phyloP scores from a whole-genome alignment of 1,140 invertebrate species.

The Drosophila orena region DNA sequence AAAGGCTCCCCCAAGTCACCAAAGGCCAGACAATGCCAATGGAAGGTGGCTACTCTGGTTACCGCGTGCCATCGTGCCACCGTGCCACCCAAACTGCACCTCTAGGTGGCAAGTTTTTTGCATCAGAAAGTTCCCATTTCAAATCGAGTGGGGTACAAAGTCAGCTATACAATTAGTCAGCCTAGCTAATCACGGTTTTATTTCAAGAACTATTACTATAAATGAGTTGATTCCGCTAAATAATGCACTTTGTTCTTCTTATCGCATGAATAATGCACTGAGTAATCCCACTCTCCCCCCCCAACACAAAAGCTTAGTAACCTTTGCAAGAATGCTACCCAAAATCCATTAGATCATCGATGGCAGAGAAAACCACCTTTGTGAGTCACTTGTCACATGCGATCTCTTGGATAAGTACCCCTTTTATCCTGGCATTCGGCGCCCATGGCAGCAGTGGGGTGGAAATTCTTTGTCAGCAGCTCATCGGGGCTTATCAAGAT shows the following conservation, averaged over 20 bases:
- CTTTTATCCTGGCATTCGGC: neutral
- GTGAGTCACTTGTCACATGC: neutral
- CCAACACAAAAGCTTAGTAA: too few relatives aligned
- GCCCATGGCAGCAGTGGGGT: too few relatives aligned
- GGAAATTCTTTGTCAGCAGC: slow-evolving; percentile 10
- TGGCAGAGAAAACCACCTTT: too few relatives aligned
- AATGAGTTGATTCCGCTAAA: too few relatives aligned
- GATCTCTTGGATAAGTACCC: neutral
- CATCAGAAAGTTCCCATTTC: neutral
- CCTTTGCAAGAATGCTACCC: neutral
- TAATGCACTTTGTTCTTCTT: neutral
- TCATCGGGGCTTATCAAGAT: slow-evolving; percentile 34
- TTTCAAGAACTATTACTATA: neutral
- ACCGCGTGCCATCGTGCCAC: neutral
- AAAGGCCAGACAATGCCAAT: slow-evolving; percentile 7
- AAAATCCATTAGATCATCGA: neutral
- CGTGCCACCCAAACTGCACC: neutral
- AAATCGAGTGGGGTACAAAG: too few relatives aligned
- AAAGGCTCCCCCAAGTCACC: neutral
- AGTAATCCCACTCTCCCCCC: too few relatives aligned
- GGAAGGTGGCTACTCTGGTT: slow-evolving; percentile 6
- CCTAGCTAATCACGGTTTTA: neutral
- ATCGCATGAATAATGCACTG: neutral
- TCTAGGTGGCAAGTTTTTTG: too few relatives aligned
- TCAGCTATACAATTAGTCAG: neutral